phyloP scores from a whole-genome alignment of 2,797 vertebrate genomes.

The Lepilemur ruficaudatus region DNA sequence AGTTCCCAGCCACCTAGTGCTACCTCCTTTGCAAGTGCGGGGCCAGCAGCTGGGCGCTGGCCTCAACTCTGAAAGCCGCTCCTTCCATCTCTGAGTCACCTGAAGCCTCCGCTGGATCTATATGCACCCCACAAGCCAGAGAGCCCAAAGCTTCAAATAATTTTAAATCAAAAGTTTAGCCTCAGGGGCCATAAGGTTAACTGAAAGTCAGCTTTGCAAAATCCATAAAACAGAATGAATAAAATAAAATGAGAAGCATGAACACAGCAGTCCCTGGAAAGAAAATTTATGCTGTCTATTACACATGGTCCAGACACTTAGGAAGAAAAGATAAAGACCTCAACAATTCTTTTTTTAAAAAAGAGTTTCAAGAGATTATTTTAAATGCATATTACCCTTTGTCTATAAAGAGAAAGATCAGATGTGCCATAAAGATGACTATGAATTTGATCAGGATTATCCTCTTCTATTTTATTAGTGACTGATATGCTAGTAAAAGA shows the following conservation, averaged over 20 bases:
- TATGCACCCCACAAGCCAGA: not conserved
- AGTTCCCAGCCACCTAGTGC: not conserved
- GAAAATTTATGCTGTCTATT: slow-evolving; percentile 13
- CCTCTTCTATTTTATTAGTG: slow-evolving; percentile 29
- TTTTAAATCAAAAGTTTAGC: slow-evolving; percentile 58
- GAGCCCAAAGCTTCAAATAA: slow-evolving; percentile 5
- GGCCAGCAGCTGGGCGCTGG: not conserved
- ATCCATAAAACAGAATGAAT: slow-evolving; percentile 57
- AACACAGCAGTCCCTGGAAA: not conserved
- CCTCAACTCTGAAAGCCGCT: not conserved
- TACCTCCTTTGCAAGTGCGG: not conserved
- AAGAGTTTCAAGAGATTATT: slow-evolving; percentile 47
- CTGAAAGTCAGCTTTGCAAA: slow-evolving; percentile 52
- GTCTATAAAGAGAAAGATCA: slow-evolving; percentile 1
- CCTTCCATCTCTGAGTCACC: not conserved
- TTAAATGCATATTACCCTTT: slow-evolving; percentile 19
- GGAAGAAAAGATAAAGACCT: slow-evolving; percentile 33
- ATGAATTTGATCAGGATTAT: slow-evolving; percentile 37
- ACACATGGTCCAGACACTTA: not conserved
- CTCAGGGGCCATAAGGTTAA: slow-evolving; percentile 43
- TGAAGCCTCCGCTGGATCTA: not conserved
- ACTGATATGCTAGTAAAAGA: slow-evolving; percentile 11
- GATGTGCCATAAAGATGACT: not conserved
- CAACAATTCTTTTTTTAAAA: not conserved
- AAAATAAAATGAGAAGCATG: slow-evolving; percentile 39